These are phyloP conservation scores for Scaptomyza graminum DNA, from an alignment of 1,140 invertebrate genomes.

Conservation along the genomic window DNA sequence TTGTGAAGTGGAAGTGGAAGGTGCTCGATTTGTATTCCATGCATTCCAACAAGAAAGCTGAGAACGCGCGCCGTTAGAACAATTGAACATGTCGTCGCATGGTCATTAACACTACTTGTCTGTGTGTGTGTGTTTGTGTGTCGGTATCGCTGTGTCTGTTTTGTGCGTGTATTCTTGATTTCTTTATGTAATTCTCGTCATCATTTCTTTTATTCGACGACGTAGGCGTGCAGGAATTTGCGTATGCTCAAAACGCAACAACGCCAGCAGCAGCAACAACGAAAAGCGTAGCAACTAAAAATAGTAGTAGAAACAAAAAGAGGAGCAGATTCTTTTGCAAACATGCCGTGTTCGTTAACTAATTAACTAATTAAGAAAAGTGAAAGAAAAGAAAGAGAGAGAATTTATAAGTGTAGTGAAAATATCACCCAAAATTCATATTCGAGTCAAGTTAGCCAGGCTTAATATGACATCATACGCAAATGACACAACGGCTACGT, in stretches of 20 bases:
- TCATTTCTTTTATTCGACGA: constrained; percentile 37
- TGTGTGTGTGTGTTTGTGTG: constrained; percentile 10
- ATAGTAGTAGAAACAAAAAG: constrained; percentile 50
- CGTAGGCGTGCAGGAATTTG: constrained; percentile 66
- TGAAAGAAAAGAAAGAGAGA: constrained; percentile 39
- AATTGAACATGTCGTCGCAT: constrained; percentile 63
- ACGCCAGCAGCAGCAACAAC: constrained; percentile 36
- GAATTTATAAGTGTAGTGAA: constrained; percentile 46
- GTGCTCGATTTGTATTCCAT: constrained; percentile 48
- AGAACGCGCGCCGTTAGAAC: constrained; percentile 42
- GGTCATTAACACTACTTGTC: constrained; percentile 54
- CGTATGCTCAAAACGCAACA: constrained; percentile 33
- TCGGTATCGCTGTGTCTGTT: constrained; percentile 36
- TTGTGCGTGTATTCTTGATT: constrained; percentile 53
- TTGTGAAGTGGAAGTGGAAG: constrained; percentile 52
- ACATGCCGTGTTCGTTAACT: constrained; percentile 49
- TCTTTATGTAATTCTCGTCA: constrained; percentile 48
- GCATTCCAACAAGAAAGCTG: constrained; percentile 60
- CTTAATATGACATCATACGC: constrained; percentile 78
- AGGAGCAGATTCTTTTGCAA: constrained; percentile 43
- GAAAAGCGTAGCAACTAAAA: constrained; percentile 35
- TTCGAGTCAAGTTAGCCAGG: constrained; percentile 33
- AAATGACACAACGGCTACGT: constrained; percentile 69
- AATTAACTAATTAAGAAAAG: constrained; percentile 75
- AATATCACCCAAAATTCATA: constrained; percentile 27